A percentile compares a stretch with the other conserved stretches of the same genome.
phyloP scores from a whole-genome alignment of 2,797 vertebrate genomes.

The Sylvia borin region DNA sequence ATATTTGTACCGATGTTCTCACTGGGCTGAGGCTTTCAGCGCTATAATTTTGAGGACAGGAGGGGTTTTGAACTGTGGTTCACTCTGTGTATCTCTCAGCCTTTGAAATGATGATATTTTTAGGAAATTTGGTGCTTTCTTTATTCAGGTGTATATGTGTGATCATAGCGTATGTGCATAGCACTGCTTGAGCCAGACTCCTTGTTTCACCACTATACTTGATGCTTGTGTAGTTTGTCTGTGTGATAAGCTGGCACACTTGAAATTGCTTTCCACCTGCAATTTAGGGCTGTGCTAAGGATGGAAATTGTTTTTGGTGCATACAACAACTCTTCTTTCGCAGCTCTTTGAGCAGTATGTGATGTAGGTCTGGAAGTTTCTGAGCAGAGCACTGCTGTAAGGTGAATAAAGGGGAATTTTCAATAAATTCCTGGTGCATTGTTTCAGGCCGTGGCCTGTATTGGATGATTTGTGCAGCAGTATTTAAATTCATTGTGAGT shows the following conservation, averaged over 20 bases:
- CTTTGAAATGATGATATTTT: background rate
- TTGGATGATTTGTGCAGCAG: background rate
- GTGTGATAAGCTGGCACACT: background rate
- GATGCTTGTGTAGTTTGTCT: background rate
- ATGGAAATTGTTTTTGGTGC: background rate
- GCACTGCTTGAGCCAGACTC: background rate
- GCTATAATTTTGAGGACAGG: background rate
- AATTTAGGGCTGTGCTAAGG: background rate
- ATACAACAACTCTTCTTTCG: background rate
- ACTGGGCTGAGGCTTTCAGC: background rate
- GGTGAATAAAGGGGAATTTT: background rate
- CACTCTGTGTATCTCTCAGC: background rate
- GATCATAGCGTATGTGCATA: rapidly evolving
- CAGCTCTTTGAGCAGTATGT: background rate
- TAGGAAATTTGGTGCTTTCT: background rate
- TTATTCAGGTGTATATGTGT: background rate
- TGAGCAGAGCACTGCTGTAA: background rate
- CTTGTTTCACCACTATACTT: rapidly evolving
- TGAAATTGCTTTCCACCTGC: background rate
- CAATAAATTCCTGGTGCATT: background rate
- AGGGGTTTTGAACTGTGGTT: background rate
- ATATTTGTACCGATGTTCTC: background rate
- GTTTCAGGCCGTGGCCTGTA: background rate
- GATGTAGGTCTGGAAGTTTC: background rate
- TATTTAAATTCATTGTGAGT: background rate